Evolutionary conservation across 2,113 vertebrate genomes (phyloP).

Genomic region (Struthidea cinerea): DNA sequence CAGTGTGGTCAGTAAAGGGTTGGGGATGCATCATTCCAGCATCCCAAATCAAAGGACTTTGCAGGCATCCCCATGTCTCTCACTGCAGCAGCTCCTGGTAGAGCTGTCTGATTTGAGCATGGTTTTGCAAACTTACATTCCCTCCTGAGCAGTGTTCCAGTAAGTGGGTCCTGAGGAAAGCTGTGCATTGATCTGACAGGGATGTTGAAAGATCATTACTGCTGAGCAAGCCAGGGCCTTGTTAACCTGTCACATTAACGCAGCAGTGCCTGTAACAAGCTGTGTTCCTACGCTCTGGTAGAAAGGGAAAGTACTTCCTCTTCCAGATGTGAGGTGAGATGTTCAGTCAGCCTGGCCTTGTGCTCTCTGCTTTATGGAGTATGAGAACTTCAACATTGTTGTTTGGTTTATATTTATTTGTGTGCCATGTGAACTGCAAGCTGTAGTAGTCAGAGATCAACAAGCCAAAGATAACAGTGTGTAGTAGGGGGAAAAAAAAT

Average conservation of each 20-base stretch:
- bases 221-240: background rate
- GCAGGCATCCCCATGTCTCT: background rate
- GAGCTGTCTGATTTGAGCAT: accelerated
- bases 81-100: background rate
- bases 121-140: background rate
- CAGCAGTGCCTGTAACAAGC: constrained; percentile 2
- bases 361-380: background rate
- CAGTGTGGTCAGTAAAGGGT: background rate
- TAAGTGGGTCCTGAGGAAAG: background rate
- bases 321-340: background rate
- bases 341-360: background rate
- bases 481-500: background rate
- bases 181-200: background rate
- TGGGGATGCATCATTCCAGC: background rate
- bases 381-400: background rate
- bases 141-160: background rate
- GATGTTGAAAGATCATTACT: constrained; percentile 11
- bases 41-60: background rate
- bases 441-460: background rate
- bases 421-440: background rate
- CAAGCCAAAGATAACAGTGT: background rate
- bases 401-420: background rate
- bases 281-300: background rate
- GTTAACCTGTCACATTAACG: background rate
- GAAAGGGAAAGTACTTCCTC: background rate